phyloP scores from a whole-genome alignment of 2,888 invertebrate species.

The Agonopterix subpropinquella region DNA sequence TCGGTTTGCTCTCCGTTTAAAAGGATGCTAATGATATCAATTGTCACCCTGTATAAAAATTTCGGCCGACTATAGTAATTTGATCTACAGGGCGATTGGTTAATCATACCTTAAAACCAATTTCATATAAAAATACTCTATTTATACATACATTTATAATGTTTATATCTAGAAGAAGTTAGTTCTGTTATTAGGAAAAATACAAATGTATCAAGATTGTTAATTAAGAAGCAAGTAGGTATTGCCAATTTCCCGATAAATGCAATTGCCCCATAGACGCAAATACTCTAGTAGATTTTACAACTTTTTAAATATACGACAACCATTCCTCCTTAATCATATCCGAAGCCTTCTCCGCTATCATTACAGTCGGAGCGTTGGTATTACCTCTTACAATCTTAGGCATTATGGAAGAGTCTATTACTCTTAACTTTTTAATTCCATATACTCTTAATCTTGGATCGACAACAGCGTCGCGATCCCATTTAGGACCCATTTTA shows the following conservation, averaged over 20 bases:
- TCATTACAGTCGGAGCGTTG: constrained; percentile 90
- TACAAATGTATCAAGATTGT: constrained; percentile 4
- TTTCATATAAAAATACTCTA: too few species aligned
- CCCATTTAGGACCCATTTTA: constrained; percentile 81
- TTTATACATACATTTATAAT: too few species aligned
- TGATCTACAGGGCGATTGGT: background rate
- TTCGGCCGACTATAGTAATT: too few species aligned
- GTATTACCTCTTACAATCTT: constrained; percentile 82
- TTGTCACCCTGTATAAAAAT: too few species aligned
- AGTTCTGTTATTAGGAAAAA: background rate
- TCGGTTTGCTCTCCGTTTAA: too few species aligned
- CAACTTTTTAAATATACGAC: background rate
- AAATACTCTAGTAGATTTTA: background rate
- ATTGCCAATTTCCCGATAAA: background rate
- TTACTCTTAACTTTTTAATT: constrained; percentile 77
- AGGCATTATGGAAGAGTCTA: constrained; percentile 82
- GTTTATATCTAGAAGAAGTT: background rate
- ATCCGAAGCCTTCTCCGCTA: constrained; percentile 88
- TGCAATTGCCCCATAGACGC: too few species aligned
- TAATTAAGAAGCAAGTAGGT: too few species aligned
- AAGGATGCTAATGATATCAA: too few species aligned
- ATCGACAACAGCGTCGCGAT: constrained; percentile 79
- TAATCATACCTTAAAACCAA: background rate
- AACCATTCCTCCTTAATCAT: constrained; percentile 80
- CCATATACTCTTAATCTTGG: constrained; percentile 78